Conservation (phyloP, 2,888 invertebrate species). For the Patella depressa region DNA sequence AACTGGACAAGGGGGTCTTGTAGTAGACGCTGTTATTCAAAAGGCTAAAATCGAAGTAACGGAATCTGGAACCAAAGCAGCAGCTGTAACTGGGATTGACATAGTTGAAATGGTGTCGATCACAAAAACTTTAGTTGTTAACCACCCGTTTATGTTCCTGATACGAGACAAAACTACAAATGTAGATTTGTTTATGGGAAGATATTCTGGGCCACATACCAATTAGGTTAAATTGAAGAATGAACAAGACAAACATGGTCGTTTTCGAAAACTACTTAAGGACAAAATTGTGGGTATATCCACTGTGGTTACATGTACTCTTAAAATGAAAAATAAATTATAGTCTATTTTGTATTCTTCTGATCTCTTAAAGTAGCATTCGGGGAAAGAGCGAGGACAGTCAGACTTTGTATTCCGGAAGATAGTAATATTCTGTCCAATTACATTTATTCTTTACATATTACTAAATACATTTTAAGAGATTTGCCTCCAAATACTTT, state of each 20-base stretch:
- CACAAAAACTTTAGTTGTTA: not conserved
- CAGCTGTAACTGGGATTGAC: not conserved
- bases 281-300: too few species aligned
- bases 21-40: not conserved
- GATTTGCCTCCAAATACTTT: too few species aligned
- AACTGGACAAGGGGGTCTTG: not conserved
- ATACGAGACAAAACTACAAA: not conserved
- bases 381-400: too few species aligned
- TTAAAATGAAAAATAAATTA: too few species aligned
- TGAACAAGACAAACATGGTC: not conserved
- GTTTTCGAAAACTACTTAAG: too few species aligned
- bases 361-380: too few species aligned
- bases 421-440: too few species aligned
- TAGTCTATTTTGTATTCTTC: too few species aligned
- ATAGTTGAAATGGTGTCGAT: not conserved
- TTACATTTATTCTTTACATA: too few species aligned
- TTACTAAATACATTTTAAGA: too few species aligned
- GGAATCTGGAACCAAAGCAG: not conserved
- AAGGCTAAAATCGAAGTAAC: not conserved
- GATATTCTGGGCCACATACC: not conserved
- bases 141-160: not conserved
- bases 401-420: too few species aligned
- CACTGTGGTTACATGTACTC: too few species aligned
- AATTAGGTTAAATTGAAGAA: not conserved
- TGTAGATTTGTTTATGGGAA: not conserved